Percentiles rank a stretch among this genome's conserved stretches.
These are phyloP conservation scores for Drosophila rufa DNA, from an alignment of 1,140 invertebrate species.

Conservation along the genomic window DNA sequence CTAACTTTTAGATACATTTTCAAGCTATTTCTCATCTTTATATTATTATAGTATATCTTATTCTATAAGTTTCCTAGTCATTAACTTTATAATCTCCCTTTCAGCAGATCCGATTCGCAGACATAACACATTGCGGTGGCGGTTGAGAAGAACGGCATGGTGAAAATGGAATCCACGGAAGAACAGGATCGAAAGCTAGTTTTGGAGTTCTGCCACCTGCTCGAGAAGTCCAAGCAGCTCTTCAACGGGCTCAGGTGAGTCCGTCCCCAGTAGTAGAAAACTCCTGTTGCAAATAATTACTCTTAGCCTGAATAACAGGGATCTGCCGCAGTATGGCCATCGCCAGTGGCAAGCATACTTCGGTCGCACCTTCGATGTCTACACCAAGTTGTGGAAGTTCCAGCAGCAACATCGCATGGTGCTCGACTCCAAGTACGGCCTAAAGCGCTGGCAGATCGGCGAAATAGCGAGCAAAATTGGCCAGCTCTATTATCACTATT, in stretches of 20 bases:
- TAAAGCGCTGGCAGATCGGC: conserved; percentile 99
- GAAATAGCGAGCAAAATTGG: conserved; percentile 99
- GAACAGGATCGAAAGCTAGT: conserved; percentile 97
- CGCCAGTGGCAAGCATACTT: conserved; percentile 99
- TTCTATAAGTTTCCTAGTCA: background rate
- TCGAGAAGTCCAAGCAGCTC: conserved; percentile 98
- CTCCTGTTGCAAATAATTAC: background rate
- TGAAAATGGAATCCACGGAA: conserved; percentile 90
- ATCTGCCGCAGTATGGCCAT: conserved; percentile 98
- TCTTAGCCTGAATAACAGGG: conserved; percentile 86
- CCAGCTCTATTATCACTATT: conserved; percentile 99
- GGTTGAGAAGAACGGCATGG: conserved; percentile 84
- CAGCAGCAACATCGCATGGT: conserved; percentile 98
- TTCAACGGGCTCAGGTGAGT: conserved; percentile 96
- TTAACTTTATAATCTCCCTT: conserved; percentile 9
- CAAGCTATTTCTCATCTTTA: background rate
- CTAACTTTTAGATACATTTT: background rate
- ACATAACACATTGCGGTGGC: conserved; percentile 81
- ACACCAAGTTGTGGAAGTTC: conserved; percentile 99
- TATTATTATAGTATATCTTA: background rate
- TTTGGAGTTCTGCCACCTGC: conserved; percentile 97
- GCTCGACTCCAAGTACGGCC: conserved; percentile 96
- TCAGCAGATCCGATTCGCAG: conserved; percentile 64
- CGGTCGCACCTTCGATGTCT: conserved; percentile 98
- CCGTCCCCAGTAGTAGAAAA: background rate